A percentile compares a stretch with the other conserved stretches of the same genome.
Evolutionary conservation across 2,113 vertebrate species (phyloP).

Genomic region (Myotis brandtii): DNA sequence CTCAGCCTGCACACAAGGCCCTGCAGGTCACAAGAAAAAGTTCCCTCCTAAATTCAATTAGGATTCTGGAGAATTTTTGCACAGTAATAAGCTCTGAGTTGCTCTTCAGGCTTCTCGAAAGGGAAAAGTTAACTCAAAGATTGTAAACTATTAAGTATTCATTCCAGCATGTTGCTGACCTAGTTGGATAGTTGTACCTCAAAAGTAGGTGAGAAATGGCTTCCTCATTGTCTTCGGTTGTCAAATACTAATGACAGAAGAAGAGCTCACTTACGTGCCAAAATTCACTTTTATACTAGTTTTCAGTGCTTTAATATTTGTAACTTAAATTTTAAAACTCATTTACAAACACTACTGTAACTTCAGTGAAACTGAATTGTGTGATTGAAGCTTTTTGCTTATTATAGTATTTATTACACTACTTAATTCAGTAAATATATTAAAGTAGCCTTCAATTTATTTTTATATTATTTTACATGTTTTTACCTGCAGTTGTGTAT

Average conservation of each 20-base stretch:
- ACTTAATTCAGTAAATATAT: constrained; percentile 91
- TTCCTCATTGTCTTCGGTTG: constrained; percentile 67
- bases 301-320: constrained; percentile 88
- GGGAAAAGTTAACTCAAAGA: constrained; percentile 86
- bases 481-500: constrained; percentile 89
- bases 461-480: constrained; percentile 92
- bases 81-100: constrained; percentile 89
- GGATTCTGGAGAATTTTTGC: constrained; percentile 89
- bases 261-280: constrained; percentile 91
- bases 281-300: constrained; percentile 91
- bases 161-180: constrained; percentile 81
- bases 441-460: constrained; percentile 89
- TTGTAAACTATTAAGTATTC: constrained; percentile 86
- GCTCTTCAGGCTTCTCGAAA: constrained; percentile 83
- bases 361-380: constrained; percentile 94
- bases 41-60: constrained; percentile 78
- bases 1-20: neutral
- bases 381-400: constrained; percentile 97
- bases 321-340: constrained; percentile 85
- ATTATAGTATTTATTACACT: constrained; percentile 95
- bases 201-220: constrained; percentile 83
- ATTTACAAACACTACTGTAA: constrained; percentile 97
- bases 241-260: constrained; percentile 77
- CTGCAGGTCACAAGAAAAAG: constrained; percentile 38
- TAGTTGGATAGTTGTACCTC: constrained; percentile 84